Percentiles rank a stretch among this genome's conserved stretches.
These are phyloP conservation scores for Chaetoderma sp. DNA, from an alignment of 2,888 invertebrate genomes.

Conservation along the genomic window DNA sequence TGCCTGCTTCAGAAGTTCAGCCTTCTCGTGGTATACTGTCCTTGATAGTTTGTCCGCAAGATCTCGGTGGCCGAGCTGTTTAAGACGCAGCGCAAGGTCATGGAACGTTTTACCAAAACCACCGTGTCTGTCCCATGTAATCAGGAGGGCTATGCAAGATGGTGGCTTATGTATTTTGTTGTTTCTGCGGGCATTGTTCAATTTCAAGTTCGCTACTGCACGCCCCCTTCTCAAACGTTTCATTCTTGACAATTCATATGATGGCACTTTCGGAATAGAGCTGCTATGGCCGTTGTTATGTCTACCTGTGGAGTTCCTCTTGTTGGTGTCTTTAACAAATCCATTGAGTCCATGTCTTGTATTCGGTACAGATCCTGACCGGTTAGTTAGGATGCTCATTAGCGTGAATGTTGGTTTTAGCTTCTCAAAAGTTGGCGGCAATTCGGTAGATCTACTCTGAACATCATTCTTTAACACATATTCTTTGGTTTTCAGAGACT, in stretches of 20 bases:
- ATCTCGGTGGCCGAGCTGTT: constrained; percentile 49
- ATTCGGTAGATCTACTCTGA: no score
- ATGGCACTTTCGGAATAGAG: no score
- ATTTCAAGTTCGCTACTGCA: neutral
- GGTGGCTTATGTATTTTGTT: constrained; percentile 14
- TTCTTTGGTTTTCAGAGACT: constrained; percentile 40
- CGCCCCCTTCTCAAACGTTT: neutral
- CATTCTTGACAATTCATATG: no score
- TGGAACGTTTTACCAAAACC: constrained; percentile 50
- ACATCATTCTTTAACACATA: neutral
- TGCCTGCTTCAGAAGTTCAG: constrained; percentile 38
- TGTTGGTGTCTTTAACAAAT: no score
- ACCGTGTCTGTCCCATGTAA: constrained; percentile 48
- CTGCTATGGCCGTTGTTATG: no score
- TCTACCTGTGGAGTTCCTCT: no score
- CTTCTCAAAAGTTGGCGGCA: no score
- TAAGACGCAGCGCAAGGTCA: constrained; percentile 50
- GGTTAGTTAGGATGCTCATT: no score
- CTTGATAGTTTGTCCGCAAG: constrained; percentile 49
- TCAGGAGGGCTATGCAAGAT: constrained; percentile 48
- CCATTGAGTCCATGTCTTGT: no score
- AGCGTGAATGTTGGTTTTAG: no score
- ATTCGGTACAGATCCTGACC: no score
- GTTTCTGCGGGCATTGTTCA: no score
- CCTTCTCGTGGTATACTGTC: constrained; percentile 49